phyloP scores from a whole-genome alignment of 2,797 vertebrate species.

The Champsocephalus gunnari region DNA sequence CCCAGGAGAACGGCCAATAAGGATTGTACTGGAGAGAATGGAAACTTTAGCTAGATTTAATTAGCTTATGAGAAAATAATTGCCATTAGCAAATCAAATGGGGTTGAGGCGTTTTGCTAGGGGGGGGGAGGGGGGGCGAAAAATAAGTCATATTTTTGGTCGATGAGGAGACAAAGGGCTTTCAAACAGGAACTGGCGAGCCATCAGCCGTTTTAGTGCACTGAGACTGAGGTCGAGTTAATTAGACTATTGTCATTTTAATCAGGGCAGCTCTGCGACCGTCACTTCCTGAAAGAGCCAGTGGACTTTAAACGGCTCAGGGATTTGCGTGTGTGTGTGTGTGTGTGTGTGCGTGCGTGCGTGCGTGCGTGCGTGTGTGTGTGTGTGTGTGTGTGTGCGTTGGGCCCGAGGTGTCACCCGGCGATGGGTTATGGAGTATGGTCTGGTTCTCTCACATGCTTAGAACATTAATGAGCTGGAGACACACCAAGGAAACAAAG shows the following conservation, averaged over 20 bases:
- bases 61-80: constrained; percentile 87
- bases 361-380: not conserved
- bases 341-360: constrained; percentile 6
- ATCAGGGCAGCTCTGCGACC: constrained; percentile 84
- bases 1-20: constrained; percentile 64
- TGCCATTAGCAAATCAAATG: constrained; percentile 84
- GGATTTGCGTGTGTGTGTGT: constrained; percentile 54
- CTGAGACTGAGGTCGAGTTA: constrained; percentile 86
- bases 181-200: constrained; percentile 78
- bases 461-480: constrained; percentile 84
- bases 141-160: constrained; percentile 75
- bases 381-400: constrained; percentile 48
- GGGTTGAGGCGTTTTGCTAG: constrained; percentile 73
- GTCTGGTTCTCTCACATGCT: constrained; percentile 79
- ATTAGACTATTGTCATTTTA: constrained; percentile 90
- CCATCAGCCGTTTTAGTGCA: constrained; percentile 77
- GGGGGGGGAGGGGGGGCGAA: constrained; percentile 12
- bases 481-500: constrained; percentile 83
- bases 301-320: constrained; percentile 73
- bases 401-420: constrained; percentile 73
- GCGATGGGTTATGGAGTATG: constrained; percentile 71
- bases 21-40: constrained; percentile 46
- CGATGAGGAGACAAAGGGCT: constrained; percentile 81
- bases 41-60: constrained; percentile 83
- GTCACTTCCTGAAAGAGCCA: constrained; percentile 81